phyloP scores from a whole-genome alignment of 2,797 vertebrate genomes.

The Propithecus perrieri region DNA sequence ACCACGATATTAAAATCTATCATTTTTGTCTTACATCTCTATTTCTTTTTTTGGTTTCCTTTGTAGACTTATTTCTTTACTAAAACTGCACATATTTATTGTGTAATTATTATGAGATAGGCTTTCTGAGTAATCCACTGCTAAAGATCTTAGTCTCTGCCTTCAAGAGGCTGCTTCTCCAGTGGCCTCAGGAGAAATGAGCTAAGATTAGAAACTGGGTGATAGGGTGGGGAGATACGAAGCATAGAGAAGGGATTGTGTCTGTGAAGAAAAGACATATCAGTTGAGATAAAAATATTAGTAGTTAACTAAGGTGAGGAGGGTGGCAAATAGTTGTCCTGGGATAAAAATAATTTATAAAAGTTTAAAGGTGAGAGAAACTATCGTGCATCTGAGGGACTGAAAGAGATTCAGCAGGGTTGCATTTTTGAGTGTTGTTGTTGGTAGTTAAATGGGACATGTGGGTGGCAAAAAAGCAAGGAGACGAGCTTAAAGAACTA shows the following conservation, averaged over 20 bases:
- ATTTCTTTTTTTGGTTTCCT: background rate
- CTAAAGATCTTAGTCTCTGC: background rate
- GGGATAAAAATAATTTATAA: background rate
- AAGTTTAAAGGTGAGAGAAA: background rate
- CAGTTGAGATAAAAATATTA: background rate
- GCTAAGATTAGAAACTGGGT: accelerated
- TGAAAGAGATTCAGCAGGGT: background rate
- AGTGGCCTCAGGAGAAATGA: background rate
- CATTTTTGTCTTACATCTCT: background rate
- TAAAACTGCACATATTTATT: background rate
- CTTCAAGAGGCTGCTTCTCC: background rate
- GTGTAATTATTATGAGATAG: background rate
- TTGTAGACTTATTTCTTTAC: background rate
- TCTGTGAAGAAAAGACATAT: background rate
- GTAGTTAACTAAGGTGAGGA: background rate
- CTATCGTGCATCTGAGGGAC: background rate
- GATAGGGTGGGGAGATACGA: accelerated
- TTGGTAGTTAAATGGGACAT: background rate
- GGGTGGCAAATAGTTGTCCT: background rate
- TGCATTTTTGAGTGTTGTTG: background rate
- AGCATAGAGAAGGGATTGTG: background rate
- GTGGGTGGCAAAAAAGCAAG: background rate
- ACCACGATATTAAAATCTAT: background rate
- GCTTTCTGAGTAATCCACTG: background rate
- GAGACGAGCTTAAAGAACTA: background rate